Percentiles rank a stretch among this genome's conserved stretches.
These are phyloP conservation scores for Antigone vipio DNA, from an alignment of 2,113 vertebrate species.

Conservation along the genomic window DNA sequence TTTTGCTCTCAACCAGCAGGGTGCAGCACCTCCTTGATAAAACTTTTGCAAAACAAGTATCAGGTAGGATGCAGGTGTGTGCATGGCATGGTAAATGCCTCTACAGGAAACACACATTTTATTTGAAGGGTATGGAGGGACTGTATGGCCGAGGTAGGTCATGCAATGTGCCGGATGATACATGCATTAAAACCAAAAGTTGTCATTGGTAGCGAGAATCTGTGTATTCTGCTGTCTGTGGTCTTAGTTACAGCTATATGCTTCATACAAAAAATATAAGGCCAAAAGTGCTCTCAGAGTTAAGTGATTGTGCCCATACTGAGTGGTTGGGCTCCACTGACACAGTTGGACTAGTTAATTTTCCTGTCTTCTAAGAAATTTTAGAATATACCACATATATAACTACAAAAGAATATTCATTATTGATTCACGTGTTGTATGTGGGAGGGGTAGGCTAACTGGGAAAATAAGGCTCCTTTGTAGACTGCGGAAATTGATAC, in stretches of 20 bases:
- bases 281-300: neutral
- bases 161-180: rapidly evolving
- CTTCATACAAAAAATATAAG: rapidly evolving
- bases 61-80: neutral
- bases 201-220: neutral
- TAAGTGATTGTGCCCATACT: neutral
- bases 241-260: neutral
- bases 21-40: conserved; percentile 29
- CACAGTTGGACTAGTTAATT: neutral
- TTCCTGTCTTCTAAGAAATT: neutral
- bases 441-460: neutral
- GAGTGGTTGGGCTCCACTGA: neutral
- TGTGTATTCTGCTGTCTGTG: neutral
- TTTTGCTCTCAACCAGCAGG: conserved; percentile 38
- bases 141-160: neutral
- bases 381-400: neutral
- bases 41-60: neutral
- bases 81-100: neutral
- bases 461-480: neutral
- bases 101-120: rapidly evolving
- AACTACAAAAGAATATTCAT: neutral
- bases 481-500: neutral
- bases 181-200: neutral
- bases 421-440: neutral
- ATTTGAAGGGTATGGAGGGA: neutral